These are phyloP conservation scores for Dendrocincla fuliginosa DNA, from an alignment of 2,797 vertebrate genomes.

Conservation along the genomic window DNA sequence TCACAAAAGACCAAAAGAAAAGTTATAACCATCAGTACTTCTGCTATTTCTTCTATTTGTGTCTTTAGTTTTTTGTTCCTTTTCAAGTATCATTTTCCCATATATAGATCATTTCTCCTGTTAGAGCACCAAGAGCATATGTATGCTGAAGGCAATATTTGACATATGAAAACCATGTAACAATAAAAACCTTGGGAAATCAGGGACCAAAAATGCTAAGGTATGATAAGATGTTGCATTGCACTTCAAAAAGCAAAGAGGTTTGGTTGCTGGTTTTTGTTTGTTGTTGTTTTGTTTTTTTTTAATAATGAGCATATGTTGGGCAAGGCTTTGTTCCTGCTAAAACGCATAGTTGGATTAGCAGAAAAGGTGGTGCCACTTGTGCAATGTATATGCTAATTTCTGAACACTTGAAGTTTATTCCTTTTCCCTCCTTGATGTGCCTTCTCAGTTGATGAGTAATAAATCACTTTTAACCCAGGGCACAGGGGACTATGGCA, in stretches of 20 bases:
- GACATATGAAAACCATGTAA: background rate
- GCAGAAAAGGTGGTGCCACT: background rate
- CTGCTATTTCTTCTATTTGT: background rate
- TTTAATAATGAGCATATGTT: background rate
- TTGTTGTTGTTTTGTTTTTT: background rate
- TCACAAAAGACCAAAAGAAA: background rate
- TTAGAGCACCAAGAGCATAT: background rate
- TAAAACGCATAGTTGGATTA: background rate
- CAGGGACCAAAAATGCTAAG: background rate
- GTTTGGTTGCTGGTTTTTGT: background rate
- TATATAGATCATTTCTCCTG: background rate
- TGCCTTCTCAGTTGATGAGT: background rate
- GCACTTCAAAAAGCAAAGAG: background rate
- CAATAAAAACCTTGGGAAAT: background rate
- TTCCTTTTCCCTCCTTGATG: background rate
- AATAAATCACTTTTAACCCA: slow-evolving; percentile 25
- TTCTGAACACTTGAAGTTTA: background rate
- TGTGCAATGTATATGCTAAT: background rate
- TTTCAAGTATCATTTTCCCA: background rate
- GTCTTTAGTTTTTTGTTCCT: background rate
- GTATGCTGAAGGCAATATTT: background rate
- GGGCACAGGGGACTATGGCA: background rate
- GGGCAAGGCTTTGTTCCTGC: background rate
- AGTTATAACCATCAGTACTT: background rate
- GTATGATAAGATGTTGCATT: background rate